phyloP scores from a whole-genome alignment of 2,797 vertebrate species.

The Tragelaphus eurycerus region DNA sequence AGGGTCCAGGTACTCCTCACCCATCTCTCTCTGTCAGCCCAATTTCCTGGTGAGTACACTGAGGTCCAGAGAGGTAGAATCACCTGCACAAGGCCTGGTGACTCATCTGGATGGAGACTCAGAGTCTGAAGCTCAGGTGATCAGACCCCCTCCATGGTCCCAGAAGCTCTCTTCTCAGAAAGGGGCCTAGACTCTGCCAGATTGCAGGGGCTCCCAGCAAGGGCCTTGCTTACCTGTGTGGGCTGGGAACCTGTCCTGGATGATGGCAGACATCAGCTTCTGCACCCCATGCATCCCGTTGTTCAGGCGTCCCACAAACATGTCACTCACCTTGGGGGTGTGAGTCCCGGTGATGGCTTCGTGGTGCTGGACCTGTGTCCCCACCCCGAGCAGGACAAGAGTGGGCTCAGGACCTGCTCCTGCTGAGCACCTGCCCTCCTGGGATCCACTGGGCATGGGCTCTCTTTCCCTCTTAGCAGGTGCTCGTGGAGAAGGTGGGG shows the following conservation, averaged over 20 bases:
- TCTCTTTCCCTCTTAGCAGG: background rate
- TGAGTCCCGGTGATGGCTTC: conserved; percentile 94
- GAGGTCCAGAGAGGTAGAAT: background rate
- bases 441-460: background rate
- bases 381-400: background rate
- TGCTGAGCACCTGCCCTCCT: accelerated
- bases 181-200: background rate
- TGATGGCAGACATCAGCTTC: conserved; percentile 86
- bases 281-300: conserved; percentile 85
- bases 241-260: conserved; percentile 61
- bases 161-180: background rate
- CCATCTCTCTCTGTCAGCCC: background rate
- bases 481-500: background rate
- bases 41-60: background rate
- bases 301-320: conserved; percentile 88
- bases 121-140: background rate
- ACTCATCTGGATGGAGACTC: accelerated
- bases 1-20: background rate
- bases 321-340: conserved; percentile 90
- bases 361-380: conserved; percentile 91
- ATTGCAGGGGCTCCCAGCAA: accelerated
- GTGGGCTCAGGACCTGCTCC: background rate
- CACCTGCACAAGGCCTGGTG: background rate
- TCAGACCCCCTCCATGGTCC: accelerated
- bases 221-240: accelerated